Percentiles rank a stretch among this genome's conserved stretches.
These are phyloP conservation scores for Cyaniris semiargus DNA, from an alignment of 2,888 invertebrate genomes.

Conservation along the genomic window DNA sequence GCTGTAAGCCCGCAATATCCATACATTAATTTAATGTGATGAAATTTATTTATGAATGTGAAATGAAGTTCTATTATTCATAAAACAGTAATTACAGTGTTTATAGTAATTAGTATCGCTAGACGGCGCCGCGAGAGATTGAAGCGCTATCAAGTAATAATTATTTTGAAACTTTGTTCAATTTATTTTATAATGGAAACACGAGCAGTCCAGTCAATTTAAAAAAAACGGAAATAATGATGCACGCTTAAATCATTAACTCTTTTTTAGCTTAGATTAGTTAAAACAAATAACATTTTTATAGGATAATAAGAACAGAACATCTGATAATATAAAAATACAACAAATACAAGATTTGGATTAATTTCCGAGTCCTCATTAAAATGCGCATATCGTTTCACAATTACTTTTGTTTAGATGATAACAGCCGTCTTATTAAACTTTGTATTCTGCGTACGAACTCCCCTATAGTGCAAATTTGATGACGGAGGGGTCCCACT, in stretches of 20 bases:
- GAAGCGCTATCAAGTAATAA: conserved; percentile 12
- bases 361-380: not conserved
- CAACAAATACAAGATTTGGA: not conserved
- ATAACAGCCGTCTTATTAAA: conserved; percentile 44
- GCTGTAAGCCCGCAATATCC: not conserved
- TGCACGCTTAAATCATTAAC: not conserved
- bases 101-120: conserved; percentile 15
- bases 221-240: not conserved
- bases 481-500: conserved; percentile 78
- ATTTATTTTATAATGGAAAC: not conserved
- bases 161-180: not conserved
- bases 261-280: not conserved
- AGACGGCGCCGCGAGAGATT: not conserved
- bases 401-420: conserved; percentile 21
- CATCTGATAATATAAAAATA: not conserved
- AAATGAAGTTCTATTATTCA: conserved; percentile 10
- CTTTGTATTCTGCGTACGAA: conserved; percentile 69
- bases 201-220: not conserved
- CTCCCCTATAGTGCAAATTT: conserved; percentile 72
- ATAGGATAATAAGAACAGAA: not conserved
- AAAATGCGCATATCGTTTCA: not conserved
- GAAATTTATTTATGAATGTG: not conserved
- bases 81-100: conserved; percentile 1
- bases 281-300: not conserved
- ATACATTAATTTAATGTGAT: not conserved